phyloP scores from a whole-genome alignment of 2,888 invertebrate genomes.

The Ryuthela nishihirai region DNA sequence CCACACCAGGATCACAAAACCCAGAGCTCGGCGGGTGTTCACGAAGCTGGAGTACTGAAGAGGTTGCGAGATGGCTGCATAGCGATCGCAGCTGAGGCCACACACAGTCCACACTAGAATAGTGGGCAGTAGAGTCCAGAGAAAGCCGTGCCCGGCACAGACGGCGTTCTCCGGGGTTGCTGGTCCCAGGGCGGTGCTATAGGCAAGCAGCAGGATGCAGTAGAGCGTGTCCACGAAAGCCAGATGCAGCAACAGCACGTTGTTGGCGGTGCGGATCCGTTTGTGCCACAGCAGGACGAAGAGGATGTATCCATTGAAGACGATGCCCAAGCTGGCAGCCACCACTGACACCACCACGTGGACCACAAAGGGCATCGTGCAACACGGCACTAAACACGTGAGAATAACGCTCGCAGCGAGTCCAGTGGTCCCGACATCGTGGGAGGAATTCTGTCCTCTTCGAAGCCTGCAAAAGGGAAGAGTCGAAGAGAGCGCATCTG shows the following conservation, averaged over 20 bases:
- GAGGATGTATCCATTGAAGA: conserved; percentile 70
- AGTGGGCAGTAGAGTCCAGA: conserved; percentile 64
- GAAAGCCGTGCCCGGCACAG: conserved; percentile 39
- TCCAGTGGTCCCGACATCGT: no score
- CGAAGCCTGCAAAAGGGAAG: no score
- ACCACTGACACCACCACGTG: no score
- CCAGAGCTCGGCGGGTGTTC: conserved; percentile 64
- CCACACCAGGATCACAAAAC: conserved; percentile 65
- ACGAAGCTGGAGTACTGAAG: conserved; percentile 73
- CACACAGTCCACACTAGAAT: conserved; percentile 74
- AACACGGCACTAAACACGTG: no score
- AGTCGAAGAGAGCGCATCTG: no score
- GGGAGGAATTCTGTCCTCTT: no score
- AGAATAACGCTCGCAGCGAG: no score
- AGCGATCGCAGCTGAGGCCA: conserved; percentile 64
- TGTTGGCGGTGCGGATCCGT: conserved; percentile 65
- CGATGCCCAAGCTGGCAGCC: conserved; percentile 64
- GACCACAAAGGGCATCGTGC: no score
- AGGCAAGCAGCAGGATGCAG: conserved; percentile 59
- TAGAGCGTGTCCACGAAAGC: conserved; percentile 66
- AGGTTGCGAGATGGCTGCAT: conserved; percentile 74
- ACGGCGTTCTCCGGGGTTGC: background rate
- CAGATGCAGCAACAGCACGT: conserved; percentile 64
- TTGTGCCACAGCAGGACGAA: conserved; percentile 67
- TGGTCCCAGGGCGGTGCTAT: conserved; percentile 6